These are phyloP conservation scores for Cynopterus brachyotis DNA, from an alignment of 2,113 vertebrate genomes.

Conservation along the genomic window DNA sequence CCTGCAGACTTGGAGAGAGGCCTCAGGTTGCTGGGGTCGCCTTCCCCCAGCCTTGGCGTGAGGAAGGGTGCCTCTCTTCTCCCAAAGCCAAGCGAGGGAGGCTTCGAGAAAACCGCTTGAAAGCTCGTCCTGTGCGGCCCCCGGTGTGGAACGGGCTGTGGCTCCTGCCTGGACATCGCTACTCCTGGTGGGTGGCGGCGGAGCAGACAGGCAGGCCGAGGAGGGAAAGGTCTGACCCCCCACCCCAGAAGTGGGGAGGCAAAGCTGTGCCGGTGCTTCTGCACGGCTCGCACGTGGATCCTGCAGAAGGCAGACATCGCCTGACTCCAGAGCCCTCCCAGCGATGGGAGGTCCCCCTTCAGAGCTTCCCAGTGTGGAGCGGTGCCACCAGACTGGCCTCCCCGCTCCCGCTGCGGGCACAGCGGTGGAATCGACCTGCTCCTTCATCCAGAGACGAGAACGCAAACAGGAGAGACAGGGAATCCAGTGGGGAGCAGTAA, in stretches of 20 bases:
- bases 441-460: not conserved
- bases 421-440: no score
- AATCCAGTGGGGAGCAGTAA: not conserved
- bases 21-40: rapidly evolving
- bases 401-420: not conserved
- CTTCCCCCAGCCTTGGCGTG: not conserved
- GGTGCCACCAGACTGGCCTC: not conserved
- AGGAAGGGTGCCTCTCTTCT: not conserved
- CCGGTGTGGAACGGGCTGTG: not conserved
- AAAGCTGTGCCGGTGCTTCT: not conserved
- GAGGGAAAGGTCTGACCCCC: not conserved
- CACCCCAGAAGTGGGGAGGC: not conserved
- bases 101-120: not conserved
- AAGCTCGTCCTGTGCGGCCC: not conserved
- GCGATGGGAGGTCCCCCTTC: not conserved
- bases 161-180: no score
- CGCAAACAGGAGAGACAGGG: not conserved
- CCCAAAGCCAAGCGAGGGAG: not conserved
- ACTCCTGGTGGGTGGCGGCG: rapidly evolving
- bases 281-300: not conserved
- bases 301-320: not conserved
- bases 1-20: not conserved
- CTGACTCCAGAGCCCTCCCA: no score
- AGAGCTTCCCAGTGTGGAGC: not conserved
- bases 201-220: not conserved